These are phyloP conservation scores for Willisornis vidua DNA, from an alignment of 2,113 vertebrate genomes.

Conservation along the genomic window DNA sequence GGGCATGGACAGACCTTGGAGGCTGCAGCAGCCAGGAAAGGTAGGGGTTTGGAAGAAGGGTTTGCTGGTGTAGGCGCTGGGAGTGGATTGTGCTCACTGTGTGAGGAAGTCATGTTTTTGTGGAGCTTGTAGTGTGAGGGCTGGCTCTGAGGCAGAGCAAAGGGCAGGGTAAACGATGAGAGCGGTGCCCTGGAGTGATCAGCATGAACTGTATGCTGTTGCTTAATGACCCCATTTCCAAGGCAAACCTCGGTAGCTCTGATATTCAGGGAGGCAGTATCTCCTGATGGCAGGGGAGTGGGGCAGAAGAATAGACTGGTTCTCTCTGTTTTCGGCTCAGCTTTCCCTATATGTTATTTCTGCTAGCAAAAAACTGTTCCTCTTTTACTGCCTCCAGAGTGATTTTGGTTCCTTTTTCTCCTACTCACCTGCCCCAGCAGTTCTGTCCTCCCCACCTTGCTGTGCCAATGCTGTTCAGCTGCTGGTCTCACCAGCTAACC, in stretches of 20 bases:
- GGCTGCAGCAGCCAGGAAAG: neutral
- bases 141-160: neutral
- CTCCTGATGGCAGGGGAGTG: neutral
- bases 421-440: neutral
- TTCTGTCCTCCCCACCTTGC: neutral
- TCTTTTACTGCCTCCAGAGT: neutral
- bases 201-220: neutral
- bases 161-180: neutral
- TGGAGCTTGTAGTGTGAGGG: neutral
- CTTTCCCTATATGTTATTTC: rapidly evolving
- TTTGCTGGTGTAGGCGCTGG: neutral
- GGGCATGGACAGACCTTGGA: rapidly evolving
- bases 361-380: neutral
- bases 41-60: neutral
- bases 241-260: neutral
- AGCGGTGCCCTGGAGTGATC: neutral
- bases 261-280: neutral
- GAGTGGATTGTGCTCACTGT: neutral
- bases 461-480: neutral
- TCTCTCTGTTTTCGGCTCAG: neutral
- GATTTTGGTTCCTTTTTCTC: neutral
- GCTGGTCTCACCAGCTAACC: neutral
- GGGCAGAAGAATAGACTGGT: neutral
- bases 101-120: neutral
- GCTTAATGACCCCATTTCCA: neutral